phyloP scores from a whole-genome alignment of 2,888 invertebrate genomes.

The Drosophila emarginata region DNA sequence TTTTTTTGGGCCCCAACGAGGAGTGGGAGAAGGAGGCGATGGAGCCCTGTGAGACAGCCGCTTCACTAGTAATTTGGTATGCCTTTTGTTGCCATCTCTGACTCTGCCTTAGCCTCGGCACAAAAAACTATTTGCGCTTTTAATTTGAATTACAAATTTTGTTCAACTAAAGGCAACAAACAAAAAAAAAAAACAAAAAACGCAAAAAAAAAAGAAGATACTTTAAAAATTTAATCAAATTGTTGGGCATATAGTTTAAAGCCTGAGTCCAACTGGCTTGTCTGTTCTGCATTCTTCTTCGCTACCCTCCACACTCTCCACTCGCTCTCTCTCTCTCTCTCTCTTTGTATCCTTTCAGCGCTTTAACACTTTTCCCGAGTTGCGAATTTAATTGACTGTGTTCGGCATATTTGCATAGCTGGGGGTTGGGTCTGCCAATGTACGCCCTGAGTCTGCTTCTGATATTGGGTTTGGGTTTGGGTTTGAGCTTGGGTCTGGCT shows the following conservation, averaged over 20 bases:
- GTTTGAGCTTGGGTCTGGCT: neutral
- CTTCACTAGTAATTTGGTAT: conserved; percentile 72
- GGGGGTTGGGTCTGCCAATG: conserved; percentile 1
- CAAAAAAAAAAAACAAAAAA: neutral
- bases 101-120: conserved; percentile 19
- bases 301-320: neutral
- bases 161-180: conserved; percentile 49
- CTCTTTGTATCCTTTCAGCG: conserved; percentile 27
- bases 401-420: conserved; percentile 43
- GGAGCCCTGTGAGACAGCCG: conserved; percentile 33
- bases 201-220: conserved; percentile 11
- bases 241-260: conserved; percentile 51
- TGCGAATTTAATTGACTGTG: conserved; percentile 72
- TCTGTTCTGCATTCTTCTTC: neutral
- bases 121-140: conserved; percentile 65
- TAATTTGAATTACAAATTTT: conserved; percentile 76
- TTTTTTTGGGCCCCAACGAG: neutral
- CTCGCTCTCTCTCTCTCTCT: too few species aligned
- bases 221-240: conserved; percentile 65
- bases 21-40: conserved; percentile 1
- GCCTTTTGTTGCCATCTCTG: conserved; percentile 59
- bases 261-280: conserved; percentile 15
- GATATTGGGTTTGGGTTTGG: neutral
- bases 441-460: conserved; percentile 6
- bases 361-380: conserved; percentile 60